These are phyloP conservation scores for Drosophila cyrtoloma DNA, from an alignment of 2,888 invertebrate species.

Conservation along the genomic window DNA sequence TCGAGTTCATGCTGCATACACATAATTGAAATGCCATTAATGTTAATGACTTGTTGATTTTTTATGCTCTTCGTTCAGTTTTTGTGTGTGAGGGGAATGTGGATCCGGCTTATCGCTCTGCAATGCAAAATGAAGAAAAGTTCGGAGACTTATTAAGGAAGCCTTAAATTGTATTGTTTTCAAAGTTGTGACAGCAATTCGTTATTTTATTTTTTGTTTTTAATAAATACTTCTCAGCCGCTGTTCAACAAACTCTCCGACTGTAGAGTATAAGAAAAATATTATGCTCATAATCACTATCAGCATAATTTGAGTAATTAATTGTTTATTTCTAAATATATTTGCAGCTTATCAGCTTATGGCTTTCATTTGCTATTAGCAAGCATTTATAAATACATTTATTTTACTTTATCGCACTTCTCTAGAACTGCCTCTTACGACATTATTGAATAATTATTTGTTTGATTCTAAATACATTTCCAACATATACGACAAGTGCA, in stretches of 20 bases:
- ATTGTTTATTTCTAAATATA: background rate
- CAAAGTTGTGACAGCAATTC: background rate
- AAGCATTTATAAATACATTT: background rate
- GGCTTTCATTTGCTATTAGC: background rate
- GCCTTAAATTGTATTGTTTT: background rate
- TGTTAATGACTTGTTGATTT: conserved; percentile 66
- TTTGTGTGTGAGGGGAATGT: conserved; percentile 1
- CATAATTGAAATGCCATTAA: conserved; percentile 59
- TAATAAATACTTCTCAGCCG: background rate
- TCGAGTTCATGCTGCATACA: conserved; percentile 59
- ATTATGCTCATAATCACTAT: background rate
- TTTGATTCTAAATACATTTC: no score
- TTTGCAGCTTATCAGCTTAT: conserved; percentile 27
- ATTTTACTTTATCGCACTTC: background rate
- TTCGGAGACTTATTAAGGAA: background rate
- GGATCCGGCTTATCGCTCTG: conserved; percentile 22
- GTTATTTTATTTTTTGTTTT: background rate
- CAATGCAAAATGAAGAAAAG: conserved; percentile 6
- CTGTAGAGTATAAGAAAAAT: conserved; percentile 1
- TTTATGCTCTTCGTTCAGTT: conserved; percentile 5
- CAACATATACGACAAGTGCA: no score
- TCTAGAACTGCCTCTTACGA: no score
- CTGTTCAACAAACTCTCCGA: no score
- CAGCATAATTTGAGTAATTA: conserved; percentile 1
- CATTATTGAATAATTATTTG: no score